Conservation (phyloP, 2,113 vertebrate genomes). For the Xerus inauris region DNA sequence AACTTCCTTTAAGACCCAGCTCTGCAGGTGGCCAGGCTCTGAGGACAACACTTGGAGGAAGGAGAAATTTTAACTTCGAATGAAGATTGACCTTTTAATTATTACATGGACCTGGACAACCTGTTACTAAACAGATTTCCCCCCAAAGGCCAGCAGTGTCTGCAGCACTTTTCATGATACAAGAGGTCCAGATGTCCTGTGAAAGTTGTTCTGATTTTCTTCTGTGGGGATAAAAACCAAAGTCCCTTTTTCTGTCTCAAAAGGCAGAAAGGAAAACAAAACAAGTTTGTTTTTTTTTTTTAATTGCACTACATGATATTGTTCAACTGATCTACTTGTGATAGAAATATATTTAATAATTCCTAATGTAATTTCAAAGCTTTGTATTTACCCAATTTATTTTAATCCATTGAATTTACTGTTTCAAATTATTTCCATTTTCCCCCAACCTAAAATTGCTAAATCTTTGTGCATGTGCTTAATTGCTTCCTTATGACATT, state of each 20-base stretch:
- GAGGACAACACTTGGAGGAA: background rate
- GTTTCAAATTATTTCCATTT: background rate
- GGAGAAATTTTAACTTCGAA: background rate
- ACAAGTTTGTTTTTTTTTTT: background rate
- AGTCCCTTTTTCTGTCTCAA: background rate
- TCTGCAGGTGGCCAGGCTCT: background rate
- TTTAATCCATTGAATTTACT: background rate
- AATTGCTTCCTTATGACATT: background rate
- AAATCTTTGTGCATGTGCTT: background rate
- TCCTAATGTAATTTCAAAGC: background rate
- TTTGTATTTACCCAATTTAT: background rate
- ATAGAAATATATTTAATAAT: background rate
- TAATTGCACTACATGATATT: background rate
- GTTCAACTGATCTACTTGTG: background rate
- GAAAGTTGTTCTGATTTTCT: background rate
- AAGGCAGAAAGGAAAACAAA: background rate
- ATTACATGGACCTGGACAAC: background rate
- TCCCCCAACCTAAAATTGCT: background rate
- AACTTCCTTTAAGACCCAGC: background rate
- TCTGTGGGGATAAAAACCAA: background rate
- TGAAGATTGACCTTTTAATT: background rate
- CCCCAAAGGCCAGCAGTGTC: background rate
- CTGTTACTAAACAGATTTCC: background rate
- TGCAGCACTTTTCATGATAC: background rate
- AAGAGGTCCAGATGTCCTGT: background rate